Percentiles rank a stretch among this genome's conserved stretches.
These are phyloP conservation scores for Troilus luridus DNA, from an alignment of 2,888 invertebrate genomes.

Conservation along the genomic window DNA sequence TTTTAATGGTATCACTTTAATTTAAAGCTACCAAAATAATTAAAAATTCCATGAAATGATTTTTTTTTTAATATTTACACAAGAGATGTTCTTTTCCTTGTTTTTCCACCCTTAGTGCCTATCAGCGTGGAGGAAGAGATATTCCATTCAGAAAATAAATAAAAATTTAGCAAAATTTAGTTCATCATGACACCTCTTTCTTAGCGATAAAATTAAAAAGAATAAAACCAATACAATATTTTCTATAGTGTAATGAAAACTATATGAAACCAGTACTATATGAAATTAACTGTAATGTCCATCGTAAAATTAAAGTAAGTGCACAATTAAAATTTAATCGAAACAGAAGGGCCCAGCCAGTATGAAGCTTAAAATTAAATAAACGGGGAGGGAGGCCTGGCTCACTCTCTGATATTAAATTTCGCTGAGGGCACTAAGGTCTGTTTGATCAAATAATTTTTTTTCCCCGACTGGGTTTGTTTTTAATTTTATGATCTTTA, in stretches of 20 bases:
- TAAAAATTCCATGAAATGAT: no score
- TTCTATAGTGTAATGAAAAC: not conserved
- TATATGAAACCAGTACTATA: not conserved
- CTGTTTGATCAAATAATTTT: not conserved
- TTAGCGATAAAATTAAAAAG: not conserved
- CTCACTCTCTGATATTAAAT: conserved; percentile 26
- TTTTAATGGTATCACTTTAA: no score
- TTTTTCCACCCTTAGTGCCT: no score
- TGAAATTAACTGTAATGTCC: not conserved
- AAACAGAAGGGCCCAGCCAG: not conserved
- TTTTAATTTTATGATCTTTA: conserved; percentile 28
- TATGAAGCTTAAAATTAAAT: not conserved
- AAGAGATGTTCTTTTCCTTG: no score
- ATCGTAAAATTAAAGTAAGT: conserved; percentile 1
- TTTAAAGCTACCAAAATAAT: no score
- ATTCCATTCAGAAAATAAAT: no score
- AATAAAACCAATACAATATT: not conserved
- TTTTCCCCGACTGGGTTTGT: not conserved
- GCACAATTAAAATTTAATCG: conserved; percentile 25
- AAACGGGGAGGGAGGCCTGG: not conserved
- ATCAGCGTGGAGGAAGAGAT: no score
- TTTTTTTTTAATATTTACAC: no score
- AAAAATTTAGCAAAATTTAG: no score
- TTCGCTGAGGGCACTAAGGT: not conserved
- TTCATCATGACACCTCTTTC: no score